Conservation (phyloP, 2,797 vertebrate species). For the Miopithecus talapoin region DNA sequence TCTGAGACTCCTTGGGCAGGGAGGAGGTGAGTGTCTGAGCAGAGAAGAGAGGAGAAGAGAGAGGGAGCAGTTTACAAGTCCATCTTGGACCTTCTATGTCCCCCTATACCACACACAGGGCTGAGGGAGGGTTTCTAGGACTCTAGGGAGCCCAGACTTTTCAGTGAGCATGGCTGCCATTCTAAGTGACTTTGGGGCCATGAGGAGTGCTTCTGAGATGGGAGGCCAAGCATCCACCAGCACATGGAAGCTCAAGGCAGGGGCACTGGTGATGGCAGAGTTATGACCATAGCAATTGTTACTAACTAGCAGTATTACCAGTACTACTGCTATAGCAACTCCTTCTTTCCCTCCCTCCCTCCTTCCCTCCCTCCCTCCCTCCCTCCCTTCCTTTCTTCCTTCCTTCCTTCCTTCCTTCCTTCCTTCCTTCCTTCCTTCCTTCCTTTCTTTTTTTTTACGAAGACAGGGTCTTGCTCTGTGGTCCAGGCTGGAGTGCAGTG, state of each 20-base stretch:
- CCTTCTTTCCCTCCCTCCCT: too few species aligned
- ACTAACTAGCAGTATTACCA: neutral
- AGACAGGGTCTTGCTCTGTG: neutral
- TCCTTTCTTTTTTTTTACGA: neutral
- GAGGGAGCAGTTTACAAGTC: neutral
- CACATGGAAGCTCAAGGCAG: neutral
- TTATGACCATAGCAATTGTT: neutral
- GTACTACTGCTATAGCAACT: neutral
- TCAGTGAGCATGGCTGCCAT: neutral
- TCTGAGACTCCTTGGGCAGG: neutral
- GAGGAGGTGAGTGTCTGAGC: neutral
- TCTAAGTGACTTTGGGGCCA: neutral
- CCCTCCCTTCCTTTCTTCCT: too few species aligned
- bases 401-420: too few species aligned
- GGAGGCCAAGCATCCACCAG: neutral
- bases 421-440: too few species aligned
- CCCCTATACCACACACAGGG: neutral
- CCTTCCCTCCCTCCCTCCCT: rapidly evolving
- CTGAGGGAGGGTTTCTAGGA: neutral
- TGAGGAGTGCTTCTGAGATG: neutral
- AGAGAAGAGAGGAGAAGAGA: neutral
- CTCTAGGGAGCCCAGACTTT: neutral
- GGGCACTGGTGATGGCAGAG: neutral
- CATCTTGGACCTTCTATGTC: conserved; percentile 16
- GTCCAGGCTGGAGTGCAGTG: neutral